These are phyloP conservation scores for Phoeniculus purpureus DNA, from an alignment of 2,797 vertebrate genomes.

Conservation along the genomic window DNA sequence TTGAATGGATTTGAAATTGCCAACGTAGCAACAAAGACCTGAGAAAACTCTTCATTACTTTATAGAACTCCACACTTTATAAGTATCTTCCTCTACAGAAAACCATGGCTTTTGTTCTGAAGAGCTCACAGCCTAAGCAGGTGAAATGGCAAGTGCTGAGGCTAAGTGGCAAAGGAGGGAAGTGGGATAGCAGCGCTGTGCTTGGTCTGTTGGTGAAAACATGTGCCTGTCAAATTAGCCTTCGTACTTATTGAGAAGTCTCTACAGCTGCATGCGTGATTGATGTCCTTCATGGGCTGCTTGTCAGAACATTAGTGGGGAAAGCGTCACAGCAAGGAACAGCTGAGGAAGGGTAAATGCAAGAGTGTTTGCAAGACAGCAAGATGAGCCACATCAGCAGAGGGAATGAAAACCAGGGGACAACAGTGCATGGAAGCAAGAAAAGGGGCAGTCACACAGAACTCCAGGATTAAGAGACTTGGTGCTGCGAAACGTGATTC, in stretches of 20 bases:
- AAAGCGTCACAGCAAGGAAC: neutral
- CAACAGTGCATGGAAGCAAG: neutral
- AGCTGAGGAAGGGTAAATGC: neutral
- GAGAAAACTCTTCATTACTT: constrained; percentile 30
- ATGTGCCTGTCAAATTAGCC: neutral
- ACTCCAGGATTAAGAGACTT: neutral
- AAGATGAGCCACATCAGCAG: neutral
- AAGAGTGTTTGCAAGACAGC: neutral
- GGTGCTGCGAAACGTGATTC: neutral
- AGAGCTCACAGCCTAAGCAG: neutral
- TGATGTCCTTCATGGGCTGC: neutral
- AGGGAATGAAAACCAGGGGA: neutral
- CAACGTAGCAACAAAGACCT: neutral
- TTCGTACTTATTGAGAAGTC: neutral
- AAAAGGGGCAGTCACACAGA: neutral
- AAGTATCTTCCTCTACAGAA: neutral
- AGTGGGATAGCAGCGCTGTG: neutral
- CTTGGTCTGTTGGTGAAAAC: neutral
- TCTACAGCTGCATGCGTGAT: neutral
- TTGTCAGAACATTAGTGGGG: neutral
- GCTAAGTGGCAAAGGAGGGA: neutral
- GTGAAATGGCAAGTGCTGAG: neutral
- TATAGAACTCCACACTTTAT: neutral
- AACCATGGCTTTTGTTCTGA: neutral
- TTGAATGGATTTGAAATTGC: constrained; percentile 17